Percentiles rank a stretch among this genome's conserved stretches.
Conservation (phyloP, 2,797 vertebrate species). For the Rallus crepitans region DNA sequence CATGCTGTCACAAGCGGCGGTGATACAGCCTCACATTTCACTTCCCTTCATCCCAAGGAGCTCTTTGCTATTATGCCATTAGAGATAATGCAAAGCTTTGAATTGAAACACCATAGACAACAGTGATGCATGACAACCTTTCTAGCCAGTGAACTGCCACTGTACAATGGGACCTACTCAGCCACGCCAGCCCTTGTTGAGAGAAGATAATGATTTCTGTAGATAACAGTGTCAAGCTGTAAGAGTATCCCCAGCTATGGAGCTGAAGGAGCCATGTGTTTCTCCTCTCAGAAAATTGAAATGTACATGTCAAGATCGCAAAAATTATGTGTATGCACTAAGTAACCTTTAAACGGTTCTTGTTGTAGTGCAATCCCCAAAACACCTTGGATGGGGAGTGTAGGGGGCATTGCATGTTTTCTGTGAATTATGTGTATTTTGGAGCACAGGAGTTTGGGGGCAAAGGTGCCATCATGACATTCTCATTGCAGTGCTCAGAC, state of each 20-base stretch:
- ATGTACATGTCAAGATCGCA: not conserved
- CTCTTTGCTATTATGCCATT: constrained; percentile 11
- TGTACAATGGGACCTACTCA: not conserved
- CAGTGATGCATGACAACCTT: not conserved
- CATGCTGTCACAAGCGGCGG: constrained; percentile 35
- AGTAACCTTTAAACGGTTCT: not conserved
- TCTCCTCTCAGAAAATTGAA: not conserved
- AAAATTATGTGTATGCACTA: not conserved
- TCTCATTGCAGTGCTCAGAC: not conserved
- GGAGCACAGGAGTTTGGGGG: not conserved
- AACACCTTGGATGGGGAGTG: not conserved
- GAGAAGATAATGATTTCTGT: constrained; percentile 3
- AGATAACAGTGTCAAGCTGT: not conserved
- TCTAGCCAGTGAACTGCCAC: not conserved
- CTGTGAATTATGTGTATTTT: not conserved
- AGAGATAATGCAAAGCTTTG: constrained; percentile 25
- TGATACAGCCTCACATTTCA: constrained; percentile 43
- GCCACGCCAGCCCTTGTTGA: not conserved
- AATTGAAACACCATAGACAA: not conserved
- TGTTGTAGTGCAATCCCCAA: not conserved
- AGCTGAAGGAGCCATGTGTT: not conserved
- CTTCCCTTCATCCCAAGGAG: constrained; percentile 21
- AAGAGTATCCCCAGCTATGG: not conserved
- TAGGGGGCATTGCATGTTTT: not conserved
- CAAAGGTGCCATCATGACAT: not conserved